Base-by-base conservation (phyloP, 1,140 invertebrate genomes). In the Zophobas morio region DNA sequence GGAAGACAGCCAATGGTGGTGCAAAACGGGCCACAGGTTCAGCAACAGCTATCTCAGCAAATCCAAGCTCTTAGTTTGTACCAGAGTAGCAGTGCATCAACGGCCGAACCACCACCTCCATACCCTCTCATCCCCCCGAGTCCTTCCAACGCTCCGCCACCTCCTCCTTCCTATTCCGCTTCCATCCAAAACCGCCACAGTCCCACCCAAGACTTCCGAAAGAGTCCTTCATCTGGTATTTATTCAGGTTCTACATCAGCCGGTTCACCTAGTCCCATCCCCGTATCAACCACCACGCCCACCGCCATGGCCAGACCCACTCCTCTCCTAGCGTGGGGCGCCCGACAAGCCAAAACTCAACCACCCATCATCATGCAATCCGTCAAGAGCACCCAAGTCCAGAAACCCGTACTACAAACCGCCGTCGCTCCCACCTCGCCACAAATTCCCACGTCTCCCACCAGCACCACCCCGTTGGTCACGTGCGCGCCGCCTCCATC, bases 321-420 rank as follows among this genome's bases (percentile, higher is more conserved):
- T 56, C 93, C 94, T 1, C 86, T 93, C 33, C 92, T 93, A 83
- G 91, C 93, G 56, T 94, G 92, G 91, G 91, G 93, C n/a, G 93
- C 93, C 54, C 89, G 94, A 51, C 93, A 95, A 84, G 92, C 94
- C 20, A 94, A 95, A 82, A 93, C 93, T 0, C 96, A 98, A 83
- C 93, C 95, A 8, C 96, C 96, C 0, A 96, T 98, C 74, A 97
- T 98, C 40, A 98, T 98, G 96, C 96, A 98, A 84, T 96, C 95
- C 34, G 97, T 98, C 0, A 97, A 96, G 84, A 96, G 95, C 88
- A 97, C 95, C 0, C 95, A 96, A 86, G 96, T 98, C 2, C 95
- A 97, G 83, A 98, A 98, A 86, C 97, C 97, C 0, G 91, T 97
- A 0, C 87, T 98, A 46, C 96, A 98, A 86, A 98, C 96, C 2